Conservation (phyloP, 2,888 invertebrate species). For the Griposia aprilina region DNA sequence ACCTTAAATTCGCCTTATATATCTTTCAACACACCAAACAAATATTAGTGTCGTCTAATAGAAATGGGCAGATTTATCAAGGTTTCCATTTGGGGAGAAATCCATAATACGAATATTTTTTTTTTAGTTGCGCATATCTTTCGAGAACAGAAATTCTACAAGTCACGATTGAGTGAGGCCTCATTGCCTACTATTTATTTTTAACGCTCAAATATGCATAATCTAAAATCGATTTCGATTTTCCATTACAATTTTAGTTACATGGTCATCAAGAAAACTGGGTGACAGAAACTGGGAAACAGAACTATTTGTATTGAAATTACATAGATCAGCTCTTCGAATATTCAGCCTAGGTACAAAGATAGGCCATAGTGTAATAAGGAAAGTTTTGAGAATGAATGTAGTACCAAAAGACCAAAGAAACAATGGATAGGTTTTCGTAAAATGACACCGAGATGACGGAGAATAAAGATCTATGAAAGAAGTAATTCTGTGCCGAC, state of each 20-base stretch:
- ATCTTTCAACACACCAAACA: constrained; percentile 3
- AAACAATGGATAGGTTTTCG: too few relatives aligned
- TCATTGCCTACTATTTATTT: constrained; percentile 45
- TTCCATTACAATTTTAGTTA: constrained; percentile 15
- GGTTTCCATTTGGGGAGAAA: constrained; percentile 21
- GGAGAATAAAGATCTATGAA: neutral
- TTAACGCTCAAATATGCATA: constrained; percentile 36
- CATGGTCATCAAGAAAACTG: constrained; percentile 28
- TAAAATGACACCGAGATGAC: neutral
- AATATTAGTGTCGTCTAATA: neutral
- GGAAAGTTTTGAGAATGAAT: neutral
- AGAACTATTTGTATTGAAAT: constrained; percentile 6
- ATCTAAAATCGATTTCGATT: constrained; percentile 54
- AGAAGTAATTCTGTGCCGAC: neutral
- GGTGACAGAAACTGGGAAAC: constrained; percentile 16
- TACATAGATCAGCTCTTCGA: neutral
- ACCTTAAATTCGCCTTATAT: neutral
- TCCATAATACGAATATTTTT: constrained; percentile 11
- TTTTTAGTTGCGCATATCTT: constrained; percentile 17
- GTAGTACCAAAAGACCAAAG: neutral
- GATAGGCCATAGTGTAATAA: neutral
- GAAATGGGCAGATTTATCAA: constrained; percentile 23
- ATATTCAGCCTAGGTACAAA: neutral
- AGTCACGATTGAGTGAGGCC: constrained; percentile 42
- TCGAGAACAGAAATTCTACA: constrained; percentile 17